These are phyloP conservation scores for Cyprinodon tularosa DNA, from an alignment of 2,113 vertebrate species.

Conservation along the genomic window DNA sequence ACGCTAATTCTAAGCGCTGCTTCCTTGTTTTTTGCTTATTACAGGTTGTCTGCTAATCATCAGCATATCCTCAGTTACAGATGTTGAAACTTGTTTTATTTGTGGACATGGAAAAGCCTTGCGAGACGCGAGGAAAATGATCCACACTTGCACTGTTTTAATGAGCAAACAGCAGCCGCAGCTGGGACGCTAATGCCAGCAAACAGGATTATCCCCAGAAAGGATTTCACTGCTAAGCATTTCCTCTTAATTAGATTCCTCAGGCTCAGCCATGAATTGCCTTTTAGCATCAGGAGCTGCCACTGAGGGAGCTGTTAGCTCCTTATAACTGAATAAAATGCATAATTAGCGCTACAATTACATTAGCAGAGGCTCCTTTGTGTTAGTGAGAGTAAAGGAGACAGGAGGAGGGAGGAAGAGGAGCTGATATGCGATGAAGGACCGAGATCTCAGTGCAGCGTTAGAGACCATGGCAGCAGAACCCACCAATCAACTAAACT, in stretches of 20 bases:
- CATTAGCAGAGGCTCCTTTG: slow-evolving; percentile 88
- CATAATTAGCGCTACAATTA: slow-evolving; percentile 96
- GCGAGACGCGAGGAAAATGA: not conserved
- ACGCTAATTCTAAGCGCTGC: too few species aligned
- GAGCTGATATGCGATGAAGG: slow-evolving; percentile 16
- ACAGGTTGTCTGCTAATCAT: too few species aligned
- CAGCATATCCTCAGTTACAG: not conserved
- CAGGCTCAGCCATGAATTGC: slow-evolving; percentile 94
- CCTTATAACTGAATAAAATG: slow-evolving; percentile 98
- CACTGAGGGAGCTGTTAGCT: slow-evolving; percentile 96
- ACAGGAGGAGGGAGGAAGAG: slow-evolving; percentile 6
- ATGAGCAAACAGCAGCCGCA: slow-evolving; percentile 95
- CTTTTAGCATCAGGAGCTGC: slow-evolving; percentile 96
- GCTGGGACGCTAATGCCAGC: slow-evolving; percentile 98
- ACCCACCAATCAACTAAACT: too few species aligned
- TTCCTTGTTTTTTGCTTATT: too few species aligned
- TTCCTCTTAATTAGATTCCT: slow-evolving; percentile 98
- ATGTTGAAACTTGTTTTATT: not conserved
- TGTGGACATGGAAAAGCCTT: not conserved
- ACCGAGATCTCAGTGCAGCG: slow-evolving; percentile 5
- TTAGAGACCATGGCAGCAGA: slow-evolving; percentile 31
- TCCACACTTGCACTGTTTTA: slow-evolving; percentile 80
- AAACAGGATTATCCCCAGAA: slow-evolving; percentile 98
- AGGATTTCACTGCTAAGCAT: slow-evolving; percentile 94
- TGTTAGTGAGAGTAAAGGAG: slow-evolving; percentile 68